These are phyloP conservation scores for Calameuta pallipes DNA, from an alignment of 2,888 invertebrate genomes.

Conservation along the genomic window DNA sequence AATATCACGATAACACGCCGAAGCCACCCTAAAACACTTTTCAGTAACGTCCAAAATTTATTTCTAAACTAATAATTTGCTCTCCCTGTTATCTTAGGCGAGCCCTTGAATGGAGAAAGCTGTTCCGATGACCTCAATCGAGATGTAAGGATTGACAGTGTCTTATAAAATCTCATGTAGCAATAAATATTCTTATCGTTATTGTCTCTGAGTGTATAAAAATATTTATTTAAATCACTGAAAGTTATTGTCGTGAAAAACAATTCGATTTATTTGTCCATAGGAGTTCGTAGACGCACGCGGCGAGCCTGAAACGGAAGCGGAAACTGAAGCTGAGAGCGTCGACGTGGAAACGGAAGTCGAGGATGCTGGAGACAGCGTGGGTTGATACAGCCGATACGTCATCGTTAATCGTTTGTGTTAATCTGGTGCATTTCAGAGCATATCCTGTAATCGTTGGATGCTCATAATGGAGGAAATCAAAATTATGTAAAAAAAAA, in stretches of 20 bases:
- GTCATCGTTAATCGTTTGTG: conserved; percentile 5
- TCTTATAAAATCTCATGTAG: conserved; percentile 5
- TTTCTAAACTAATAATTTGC: neutral
- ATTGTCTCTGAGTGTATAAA: neutral
- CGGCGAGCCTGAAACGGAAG: conserved; percentile 48
- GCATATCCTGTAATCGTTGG: conserved; percentile 33
- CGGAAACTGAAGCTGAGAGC: conserved; percentile 39
- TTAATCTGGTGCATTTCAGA: conserved; percentile 51
- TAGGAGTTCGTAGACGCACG: conserved; percentile 64
- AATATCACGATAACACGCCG: neutral
- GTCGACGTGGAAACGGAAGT: conserved; percentile 47
- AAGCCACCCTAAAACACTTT: neutral
- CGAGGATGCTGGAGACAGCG: conserved; percentile 61
- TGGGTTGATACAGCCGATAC: conserved; percentile 51
- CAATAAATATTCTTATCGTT: conserved; percentile 3
- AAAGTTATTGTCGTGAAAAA: neutral
- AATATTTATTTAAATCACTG: neutral
- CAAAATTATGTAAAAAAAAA: conserved; percentile 39
- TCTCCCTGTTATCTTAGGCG: neutral
- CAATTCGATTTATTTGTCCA: conserved; percentile 20
- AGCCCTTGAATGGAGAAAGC: conserved; percentile 32
- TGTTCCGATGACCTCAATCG: conserved; percentile 32
- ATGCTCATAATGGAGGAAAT: conserved; percentile 49
- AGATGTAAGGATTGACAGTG: conserved; percentile 41
- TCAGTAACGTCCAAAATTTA: neutral